Evolutionary conservation across 2,888 invertebrate species (phyloP), one percentile per base, ranked within the genome.

Genomic region (Chromoteleia sp.): DNA sequence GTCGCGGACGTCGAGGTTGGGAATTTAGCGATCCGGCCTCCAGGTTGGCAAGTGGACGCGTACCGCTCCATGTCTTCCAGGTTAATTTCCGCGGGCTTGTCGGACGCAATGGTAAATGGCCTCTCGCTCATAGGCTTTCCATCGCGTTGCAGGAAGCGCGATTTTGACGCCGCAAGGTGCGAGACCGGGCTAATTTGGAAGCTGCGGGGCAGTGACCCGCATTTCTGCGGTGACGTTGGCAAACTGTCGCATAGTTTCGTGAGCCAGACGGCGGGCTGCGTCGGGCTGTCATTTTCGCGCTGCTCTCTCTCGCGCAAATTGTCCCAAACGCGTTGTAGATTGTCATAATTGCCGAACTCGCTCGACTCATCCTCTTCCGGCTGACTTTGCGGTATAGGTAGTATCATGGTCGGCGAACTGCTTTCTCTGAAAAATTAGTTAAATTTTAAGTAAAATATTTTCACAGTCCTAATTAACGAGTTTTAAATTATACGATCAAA

Each of bases 171-270:
- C 77, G 92, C 92, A 89, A 92, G 88, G 81, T 92, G 92, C 54
- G 86, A 91, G 21, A 93, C 93, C 39, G 93, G 93, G 63, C 93
- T 93, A 85, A 95, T 93, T 91, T 96, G 96, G 86, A 96, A 96
- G 86, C 96, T 96, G 85, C 96, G 93, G 0, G 96, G 96, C 67
- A 96, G 90, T 0, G 96, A 96, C 17, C 96, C 96, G 10, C 96
- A 95, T 89, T 96, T 96, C 87, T 94, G 94, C 63, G 94, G 93
- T 0, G 94, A 94, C 2, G 94, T 94, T 52, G 94, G 95, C 67
- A 96, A 93, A 87, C 95, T 95, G 85, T 95, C 94, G 65, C 84
- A 84, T 2, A 71, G 54, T 67, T 95, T 94, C 83, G 95, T 95
- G 19, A 95, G 89, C 95, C 96, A 96, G 74, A 95, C 94, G 68